Percentiles rank a stretch among this genome's conserved stretches.
Conservation (phyloP, 2,888 invertebrate genomes). For the Norana najaformis region DNA sequence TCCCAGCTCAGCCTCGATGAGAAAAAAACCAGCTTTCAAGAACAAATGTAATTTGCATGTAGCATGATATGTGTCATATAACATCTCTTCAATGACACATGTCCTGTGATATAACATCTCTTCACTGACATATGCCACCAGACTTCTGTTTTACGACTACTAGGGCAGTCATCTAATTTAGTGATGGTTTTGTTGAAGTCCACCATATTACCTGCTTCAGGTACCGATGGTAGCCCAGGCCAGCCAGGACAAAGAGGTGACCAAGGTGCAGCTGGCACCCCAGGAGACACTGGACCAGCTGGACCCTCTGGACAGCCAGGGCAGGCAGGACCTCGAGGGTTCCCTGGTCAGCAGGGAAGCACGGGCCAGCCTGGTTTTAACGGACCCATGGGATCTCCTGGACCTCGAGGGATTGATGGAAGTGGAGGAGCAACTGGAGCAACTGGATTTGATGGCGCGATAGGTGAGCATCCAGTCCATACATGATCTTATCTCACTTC, state of each 20-base stretch:
- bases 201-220: not conserved
- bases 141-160: too few species aligned
- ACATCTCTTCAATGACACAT: too few species aligned
- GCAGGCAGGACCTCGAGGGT: conserved; percentile 33
- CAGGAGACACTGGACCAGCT: conserved; percentile 26
- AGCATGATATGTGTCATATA: too few species aligned
- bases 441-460: conserved; percentile 26
- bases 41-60: too few species aligned
- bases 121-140: too few species aligned
- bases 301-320: conserved; percentile 32
- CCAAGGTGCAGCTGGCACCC: conserved; percentile 34
- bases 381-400: conserved; percentile 32
- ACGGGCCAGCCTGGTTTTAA: conserved; percentile 48
- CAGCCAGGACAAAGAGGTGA: conserved; percentile 32
- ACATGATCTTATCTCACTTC: not conserved
- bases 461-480: not conserved
- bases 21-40: too few species aligned
- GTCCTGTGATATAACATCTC: too few species aligned
- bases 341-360: conserved; percentile 35
- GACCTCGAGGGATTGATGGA: conserved; percentile 32
- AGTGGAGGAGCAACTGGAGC: conserved; percentile 31
- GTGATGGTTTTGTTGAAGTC: not conserved
- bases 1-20: too few species aligned
- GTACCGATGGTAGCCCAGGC: conserved; percentile 32
- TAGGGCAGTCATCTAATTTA: not conserved